Conservation (phyloP, 2,113 vertebrate species). For the Melanocharis versteri region DNA sequence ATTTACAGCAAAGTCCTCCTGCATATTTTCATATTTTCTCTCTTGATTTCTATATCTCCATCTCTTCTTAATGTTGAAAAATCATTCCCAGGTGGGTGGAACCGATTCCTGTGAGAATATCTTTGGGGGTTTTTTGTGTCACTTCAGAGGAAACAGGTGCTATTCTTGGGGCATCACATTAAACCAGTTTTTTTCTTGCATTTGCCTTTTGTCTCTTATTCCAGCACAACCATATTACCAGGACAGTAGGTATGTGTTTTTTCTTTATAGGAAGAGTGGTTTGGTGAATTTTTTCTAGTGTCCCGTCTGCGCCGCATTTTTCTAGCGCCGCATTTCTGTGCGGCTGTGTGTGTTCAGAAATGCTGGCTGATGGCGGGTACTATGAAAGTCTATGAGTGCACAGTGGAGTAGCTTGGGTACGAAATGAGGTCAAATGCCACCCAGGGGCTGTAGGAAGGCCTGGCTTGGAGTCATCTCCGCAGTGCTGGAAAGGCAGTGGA, state of each 20-base stretch:
- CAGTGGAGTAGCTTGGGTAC: background rate
- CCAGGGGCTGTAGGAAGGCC: background rate
- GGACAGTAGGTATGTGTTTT: background rate
- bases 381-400: background rate
- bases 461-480: background rate
- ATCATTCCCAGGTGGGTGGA: background rate
- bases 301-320: too few species aligned
- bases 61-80: background rate
- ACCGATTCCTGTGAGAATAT: background rate
- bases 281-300: background rate
- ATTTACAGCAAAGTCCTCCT: background rate
- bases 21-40: background rate
- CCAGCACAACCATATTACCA: background rate
- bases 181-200: background rate
- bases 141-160: background rate
- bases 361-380: background rate
- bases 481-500: background rate
- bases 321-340: background rate
- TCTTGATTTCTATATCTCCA: background rate
- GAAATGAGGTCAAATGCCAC: background rate
- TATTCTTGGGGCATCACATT: background rate
- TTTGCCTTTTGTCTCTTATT: background rate
- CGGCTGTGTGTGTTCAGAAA: background rate
- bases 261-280: background rate
- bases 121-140: rapidly evolving